phyloP scores from a whole-genome alignment of 2,797 vertebrate species.

The Sorex maritimensis region DNA sequence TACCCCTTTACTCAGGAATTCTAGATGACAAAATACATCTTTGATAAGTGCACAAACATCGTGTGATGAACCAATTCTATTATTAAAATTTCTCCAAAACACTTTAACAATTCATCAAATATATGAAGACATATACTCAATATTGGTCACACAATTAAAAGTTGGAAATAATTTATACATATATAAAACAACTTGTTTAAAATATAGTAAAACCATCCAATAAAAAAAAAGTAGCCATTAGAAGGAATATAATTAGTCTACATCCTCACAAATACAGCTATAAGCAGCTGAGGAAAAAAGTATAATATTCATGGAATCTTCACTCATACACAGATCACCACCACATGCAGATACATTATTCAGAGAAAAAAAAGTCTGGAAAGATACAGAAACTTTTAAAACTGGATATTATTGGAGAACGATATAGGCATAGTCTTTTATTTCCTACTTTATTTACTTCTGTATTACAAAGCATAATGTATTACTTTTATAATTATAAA shows the following conservation, averaged over 20 bases:
- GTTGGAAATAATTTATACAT: constrained; percentile 37
- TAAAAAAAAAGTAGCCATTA: constrained; percentile 57
- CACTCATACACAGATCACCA: constrained; percentile 38
- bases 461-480: constrained; percentile 78
- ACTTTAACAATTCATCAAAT: constrained; percentile 61
- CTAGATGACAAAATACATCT: constrained; percentile 38
- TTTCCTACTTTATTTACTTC: constrained; percentile 67
- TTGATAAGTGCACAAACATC: constrained; percentile 37
- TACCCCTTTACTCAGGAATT: constrained; percentile 16
- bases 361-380: constrained; percentile 82
- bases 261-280: constrained; percentile 23
- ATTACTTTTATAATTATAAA: constrained; percentile 85
- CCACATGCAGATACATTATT: neutral
- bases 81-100: constrained; percentile 55
- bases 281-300: constrained; percentile 30
- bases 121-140: constrained; percentile 28
- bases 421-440: constrained; percentile 58
- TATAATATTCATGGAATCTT: constrained; percentile 36
- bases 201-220: constrained; percentile 36
- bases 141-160: constrained; percentile 41
- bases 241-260: constrained; percentile 22
- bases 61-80: constrained; percentile 54
- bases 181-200: constrained; percentile 38
- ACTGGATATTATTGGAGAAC: constrained; percentile 69
- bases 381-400: constrained; percentile 80